A percentile compares a stretch with the other conserved stretches of the same genome.
phyloP scores from a whole-genome alignment of 1,140 invertebrate species.

The Harlomillsia oculata region DNA sequence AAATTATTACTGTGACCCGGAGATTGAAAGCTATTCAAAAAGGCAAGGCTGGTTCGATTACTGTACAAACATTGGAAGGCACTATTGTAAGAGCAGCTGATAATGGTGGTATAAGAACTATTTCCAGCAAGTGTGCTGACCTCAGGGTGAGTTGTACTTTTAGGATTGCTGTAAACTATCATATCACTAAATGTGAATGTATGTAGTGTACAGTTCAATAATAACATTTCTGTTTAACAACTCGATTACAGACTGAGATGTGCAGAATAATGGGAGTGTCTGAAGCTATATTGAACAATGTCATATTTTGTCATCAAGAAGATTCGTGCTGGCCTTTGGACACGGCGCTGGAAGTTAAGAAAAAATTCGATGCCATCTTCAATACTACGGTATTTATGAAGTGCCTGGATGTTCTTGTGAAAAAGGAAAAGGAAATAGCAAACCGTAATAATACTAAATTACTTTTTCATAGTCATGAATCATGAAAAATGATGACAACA shows the following conservation, averaged over 20 bases:
- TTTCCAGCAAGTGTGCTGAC: conserved; percentile 60
- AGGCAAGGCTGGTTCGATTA: conserved; percentile 42
- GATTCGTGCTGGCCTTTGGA: conserved; percentile 93
- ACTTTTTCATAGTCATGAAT: no score
- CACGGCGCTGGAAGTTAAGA: conserved; percentile 86
- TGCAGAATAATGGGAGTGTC: conserved; percentile 68
- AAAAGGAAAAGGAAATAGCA: conserved; percentile 55
- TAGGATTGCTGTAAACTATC: no score
- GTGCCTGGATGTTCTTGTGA: conserved; percentile 70
- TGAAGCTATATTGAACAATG: conserved; percentile 87
- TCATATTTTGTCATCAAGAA: conserved; percentile 52
- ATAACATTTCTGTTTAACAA: background rate
- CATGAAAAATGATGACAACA: no score
- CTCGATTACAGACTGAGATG: conserved; percentile 44
- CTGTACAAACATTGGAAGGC: conserved; percentile 61
- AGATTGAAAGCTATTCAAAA: conserved; percentile 53
- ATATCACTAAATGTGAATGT: background rate
- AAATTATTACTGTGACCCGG: conserved; percentile 50
- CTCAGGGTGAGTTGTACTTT: conserved; percentile 52
- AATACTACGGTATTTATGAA: conserved; percentile 88
- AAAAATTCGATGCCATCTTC: conserved; percentile 97
- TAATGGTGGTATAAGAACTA: conserved; percentile 39
- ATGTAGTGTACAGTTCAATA: background rate
- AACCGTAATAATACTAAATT: conserved; percentile 17
- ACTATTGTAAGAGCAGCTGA: conserved; percentile 43